phyloP scores from a whole-genome alignment of 2,888 invertebrate genomes.

The Eledone cirrhosa region DNA sequence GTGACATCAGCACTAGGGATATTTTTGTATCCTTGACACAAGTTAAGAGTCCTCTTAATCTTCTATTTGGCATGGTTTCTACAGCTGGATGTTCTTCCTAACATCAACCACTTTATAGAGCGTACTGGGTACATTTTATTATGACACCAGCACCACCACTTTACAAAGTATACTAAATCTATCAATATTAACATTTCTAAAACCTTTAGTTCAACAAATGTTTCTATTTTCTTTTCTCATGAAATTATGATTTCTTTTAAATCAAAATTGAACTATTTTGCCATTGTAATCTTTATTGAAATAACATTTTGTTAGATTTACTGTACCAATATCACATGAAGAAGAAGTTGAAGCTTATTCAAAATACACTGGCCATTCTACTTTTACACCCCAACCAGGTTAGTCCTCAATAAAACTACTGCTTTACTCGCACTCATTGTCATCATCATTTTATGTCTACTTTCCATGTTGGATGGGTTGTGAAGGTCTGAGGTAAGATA shows the following conservation, averaged over 20 bases:
- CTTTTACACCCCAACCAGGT: slow-evolving; percentile 60
- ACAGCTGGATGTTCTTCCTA: too few relatives aligned
- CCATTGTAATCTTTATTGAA: not conserved
- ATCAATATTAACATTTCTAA: not conserved
- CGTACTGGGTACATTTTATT: too few relatives aligned
- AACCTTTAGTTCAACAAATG: not conserved
- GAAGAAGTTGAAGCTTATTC: slow-evolving; percentile 63
- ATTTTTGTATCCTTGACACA: too few relatives aligned
- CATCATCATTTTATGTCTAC: not conserved
- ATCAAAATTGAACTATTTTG: too few relatives aligned
- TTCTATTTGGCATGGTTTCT: too few relatives aligned
- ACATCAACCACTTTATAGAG: too few relatives aligned
- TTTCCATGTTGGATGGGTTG: too few relatives aligned
- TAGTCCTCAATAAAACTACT: not conserved
- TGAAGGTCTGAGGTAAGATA: not conserved
- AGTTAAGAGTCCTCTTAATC: too few relatives aligned
- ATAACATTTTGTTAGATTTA: not conserved
- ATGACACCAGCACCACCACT: too few relatives aligned
- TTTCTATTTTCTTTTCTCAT: not conserved
- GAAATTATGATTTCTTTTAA: too few relatives aligned
- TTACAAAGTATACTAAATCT: not conserved
- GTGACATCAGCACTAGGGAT: too few relatives aligned
- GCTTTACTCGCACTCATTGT: too few relatives aligned
- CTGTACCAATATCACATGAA: slow-evolving; percentile 32
- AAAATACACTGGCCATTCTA: slow-evolving; percentile 61